Conservation (phyloP, 2,888 invertebrate species). For the Epiblema foenella region DNA sequence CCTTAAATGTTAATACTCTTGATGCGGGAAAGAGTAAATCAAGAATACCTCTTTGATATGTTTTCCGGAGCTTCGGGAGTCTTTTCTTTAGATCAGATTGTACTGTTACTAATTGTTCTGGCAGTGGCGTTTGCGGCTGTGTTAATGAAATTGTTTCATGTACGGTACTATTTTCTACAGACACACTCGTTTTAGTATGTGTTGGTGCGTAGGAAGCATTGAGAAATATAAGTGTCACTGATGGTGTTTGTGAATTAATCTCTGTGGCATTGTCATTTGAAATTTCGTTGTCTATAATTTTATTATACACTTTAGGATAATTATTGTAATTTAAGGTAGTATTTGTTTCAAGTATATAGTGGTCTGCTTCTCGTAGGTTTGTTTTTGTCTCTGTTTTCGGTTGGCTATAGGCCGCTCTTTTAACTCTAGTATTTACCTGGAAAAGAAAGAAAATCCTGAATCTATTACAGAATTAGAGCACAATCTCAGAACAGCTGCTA, state of each 20-base stretch:
- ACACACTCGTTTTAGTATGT: neutral
- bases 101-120: neutral
- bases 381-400: neutral
- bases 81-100: conserved; percentile 47
- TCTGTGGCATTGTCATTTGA: neutral
- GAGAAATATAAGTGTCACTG: conserved; percentile 12
- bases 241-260: neutral
- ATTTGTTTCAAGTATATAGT: neutral
- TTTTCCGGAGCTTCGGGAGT: conserved; percentile 50
- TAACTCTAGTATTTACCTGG: neutral
- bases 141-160: neutral
- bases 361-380: neutral
- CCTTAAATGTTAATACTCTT: conserved; percentile 66
- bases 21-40: conserved; percentile 68
- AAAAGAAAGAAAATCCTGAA: neutral
- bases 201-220: conserved; percentile 1
- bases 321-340: neutral
- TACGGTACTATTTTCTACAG: neutral
- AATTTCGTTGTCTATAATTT: neutral
- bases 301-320: neutral
- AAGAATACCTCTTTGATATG: conserved; percentile 62
- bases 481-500: too few relatives aligned
- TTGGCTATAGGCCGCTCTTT: neutral
- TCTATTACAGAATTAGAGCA: too few relatives aligned
- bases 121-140: neutral